phyloP scores from a whole-genome alignment of 2,797 vertebrate species.

The Gobionotothen gibberifrons region DNA sequence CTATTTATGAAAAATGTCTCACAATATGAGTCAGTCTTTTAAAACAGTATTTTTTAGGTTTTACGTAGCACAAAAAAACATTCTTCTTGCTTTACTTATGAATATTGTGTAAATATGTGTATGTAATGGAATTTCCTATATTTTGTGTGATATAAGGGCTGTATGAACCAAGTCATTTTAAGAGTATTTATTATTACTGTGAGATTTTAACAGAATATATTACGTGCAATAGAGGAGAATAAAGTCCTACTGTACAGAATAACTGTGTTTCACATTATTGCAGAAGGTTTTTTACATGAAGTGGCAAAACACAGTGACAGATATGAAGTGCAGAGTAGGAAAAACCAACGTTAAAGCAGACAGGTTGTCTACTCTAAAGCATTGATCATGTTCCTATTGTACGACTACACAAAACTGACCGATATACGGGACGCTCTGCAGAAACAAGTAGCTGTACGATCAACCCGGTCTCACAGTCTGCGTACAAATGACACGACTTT shows the following conservation, averaged over 20 bases:
- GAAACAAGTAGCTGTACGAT: conserved; percentile 1
- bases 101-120: conserved; percentile 59
- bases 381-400: conserved; percentile 15
- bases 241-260: not conserved
- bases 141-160: conserved; percentile 77
- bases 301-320: conserved; percentile 34
- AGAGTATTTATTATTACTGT: conserved; percentile 34
- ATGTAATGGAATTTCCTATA: conserved; percentile 51
- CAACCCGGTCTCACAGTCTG: no score
- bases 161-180: conserved; percentile 49
- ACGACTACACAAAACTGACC: conserved; percentile 8
- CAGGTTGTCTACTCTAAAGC: conserved; percentile 28
- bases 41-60: conserved; percentile 19
- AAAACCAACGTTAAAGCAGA: conserved; percentile 12
- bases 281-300: conserved; percentile 26
- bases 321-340: conserved; percentile 3
- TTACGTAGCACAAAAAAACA: conserved; percentile 33
- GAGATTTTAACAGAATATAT: no score
- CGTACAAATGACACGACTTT: no score
- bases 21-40: conserved; percentile 20
- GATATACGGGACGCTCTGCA: not conserved
- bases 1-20: conserved; percentile 34
- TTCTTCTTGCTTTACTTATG: conserved; percentile 45
- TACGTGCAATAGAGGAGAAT: conserved; percentile 38
- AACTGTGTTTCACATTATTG: conserved; percentile 36